Evolutionary conservation across 2,888 invertebrate genomes (phyloP).

Genomic region (Cremastobaeus sp.): DNA sequence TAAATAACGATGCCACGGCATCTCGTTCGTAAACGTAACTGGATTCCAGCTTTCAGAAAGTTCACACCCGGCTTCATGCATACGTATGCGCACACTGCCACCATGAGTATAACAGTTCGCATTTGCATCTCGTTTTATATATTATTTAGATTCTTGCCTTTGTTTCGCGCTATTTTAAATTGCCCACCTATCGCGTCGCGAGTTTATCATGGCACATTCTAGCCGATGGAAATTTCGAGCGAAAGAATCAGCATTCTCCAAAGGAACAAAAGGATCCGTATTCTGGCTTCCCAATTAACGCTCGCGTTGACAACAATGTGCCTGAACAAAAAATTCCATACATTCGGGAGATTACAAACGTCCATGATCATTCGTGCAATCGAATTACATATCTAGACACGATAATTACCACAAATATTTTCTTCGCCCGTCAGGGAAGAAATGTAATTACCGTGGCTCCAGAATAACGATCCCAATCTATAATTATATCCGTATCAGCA

Average conservation of each 20-base stretch:
- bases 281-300: slow-evolving; percentile 43
- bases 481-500: slow-evolving; percentile 44
- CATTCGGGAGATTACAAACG: slow-evolving; percentile 18
- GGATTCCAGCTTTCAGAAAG: slow-evolving; percentile 60
- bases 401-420: slow-evolving; percentile 37
- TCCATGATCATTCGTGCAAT: slow-evolving; percentile 15
- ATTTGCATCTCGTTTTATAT: slow-evolving; percentile 61
- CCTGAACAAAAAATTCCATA: slow-evolving; percentile 20
- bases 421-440: slow-evolving; percentile 8
- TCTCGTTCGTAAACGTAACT: slow-evolving; percentile 57
- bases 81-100: slow-evolving; percentile 39
- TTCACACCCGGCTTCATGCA: slow-evolving; percentile 58
- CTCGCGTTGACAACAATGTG: slow-evolving; percentile 32
- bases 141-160: slow-evolving; percentile 60
- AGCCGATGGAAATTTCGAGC: slow-evolving; percentile 44
- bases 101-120: slow-evolving; percentile 51
- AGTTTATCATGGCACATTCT: slow-evolving; percentile 40
- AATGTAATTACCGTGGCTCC: slow-evolving; percentile 31
- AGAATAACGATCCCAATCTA: slow-evolving; percentile 35
- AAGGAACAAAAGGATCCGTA: slow-evolving; percentile 41
- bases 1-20: slow-evolving; percentile 58
- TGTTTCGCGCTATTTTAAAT: slow-evolving; percentile 60
- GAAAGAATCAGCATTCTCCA: slow-evolving; percentile 48
- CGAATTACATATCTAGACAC: slow-evolving; percentile 28
- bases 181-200: slow-evolving; percentile 47